These are phyloP conservation scores for Metacarcinus magister DNA, from an alignment of 2,888 invertebrate genomes.

Conservation along the genomic window DNA sequence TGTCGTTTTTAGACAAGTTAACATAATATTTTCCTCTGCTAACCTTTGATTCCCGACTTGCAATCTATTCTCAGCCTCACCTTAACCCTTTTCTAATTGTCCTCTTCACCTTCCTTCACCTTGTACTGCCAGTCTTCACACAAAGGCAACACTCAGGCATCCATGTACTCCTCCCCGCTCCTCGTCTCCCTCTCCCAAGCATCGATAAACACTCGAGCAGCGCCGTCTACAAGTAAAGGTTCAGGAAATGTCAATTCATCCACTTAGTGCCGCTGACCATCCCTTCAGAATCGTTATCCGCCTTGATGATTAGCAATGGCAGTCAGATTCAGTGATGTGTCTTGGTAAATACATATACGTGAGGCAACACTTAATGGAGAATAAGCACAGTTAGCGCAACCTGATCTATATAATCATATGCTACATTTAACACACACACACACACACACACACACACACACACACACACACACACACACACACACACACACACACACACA, in stretches of 20 bases:
- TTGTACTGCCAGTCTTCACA: not conserved
- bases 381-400: too few species aligned
- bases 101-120: not conserved
- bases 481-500: not conserved
- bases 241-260: not conserved
- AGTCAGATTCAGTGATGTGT: not conserved
- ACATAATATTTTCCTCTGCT: not conserved
- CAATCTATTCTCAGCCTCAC: not conserved
- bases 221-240: not conserved
- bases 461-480: slow-evolving; percentile 17
- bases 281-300: not conserved
- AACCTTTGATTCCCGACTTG: not conserved
- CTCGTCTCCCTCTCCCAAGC: not conserved
- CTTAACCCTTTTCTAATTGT: not conserved
- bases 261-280: not conserved
- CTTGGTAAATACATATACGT: not conserved
- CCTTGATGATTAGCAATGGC: not conserved
- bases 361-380: too few species aligned
- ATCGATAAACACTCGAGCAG: not conserved
- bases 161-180: not conserved
- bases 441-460: slow-evolving; percentile 26
- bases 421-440: too few species aligned
- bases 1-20: not conserved
- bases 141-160: not conserved
- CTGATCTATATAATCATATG: not conserved